These are phyloP conservation scores for Pseudonaja textilis DNA, from an alignment of 2,113 vertebrate genomes.

Conservation along the genomic window DNA sequence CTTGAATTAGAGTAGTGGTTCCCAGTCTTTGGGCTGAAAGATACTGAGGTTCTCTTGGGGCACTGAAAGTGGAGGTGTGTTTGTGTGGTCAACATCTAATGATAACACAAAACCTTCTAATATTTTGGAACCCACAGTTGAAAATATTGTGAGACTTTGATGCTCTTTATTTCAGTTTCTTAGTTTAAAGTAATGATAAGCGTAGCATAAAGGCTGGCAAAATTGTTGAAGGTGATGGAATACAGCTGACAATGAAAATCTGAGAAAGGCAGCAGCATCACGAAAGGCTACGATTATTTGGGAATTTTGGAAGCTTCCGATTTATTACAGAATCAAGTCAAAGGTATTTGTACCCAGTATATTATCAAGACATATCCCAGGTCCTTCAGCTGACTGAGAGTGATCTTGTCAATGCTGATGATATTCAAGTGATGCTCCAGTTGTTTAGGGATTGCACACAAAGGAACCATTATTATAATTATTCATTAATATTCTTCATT, in stretches of 20 bases:
- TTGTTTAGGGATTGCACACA: background rate
- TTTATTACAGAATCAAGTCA: background rate
- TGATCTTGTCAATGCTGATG: background rate
- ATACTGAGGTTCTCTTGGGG: background rate
- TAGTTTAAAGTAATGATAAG: background rate
- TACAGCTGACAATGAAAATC: background rate
- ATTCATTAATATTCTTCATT: background rate
- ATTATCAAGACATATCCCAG: background rate
- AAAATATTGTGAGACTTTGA: background rate
- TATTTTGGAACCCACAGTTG: background rate
- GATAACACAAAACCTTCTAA: background rate
- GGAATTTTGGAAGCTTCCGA: background rate
- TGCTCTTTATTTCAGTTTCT: background rate
- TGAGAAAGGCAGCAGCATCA: background rate
- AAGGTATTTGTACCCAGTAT: background rate
- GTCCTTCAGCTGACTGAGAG: background rate
- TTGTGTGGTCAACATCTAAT: background rate
- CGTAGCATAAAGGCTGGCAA: background rate
- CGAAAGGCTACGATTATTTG: background rate
- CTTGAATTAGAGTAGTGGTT: background rate
- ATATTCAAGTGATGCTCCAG: background rate
- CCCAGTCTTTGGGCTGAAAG: background rate
- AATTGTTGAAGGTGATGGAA: background rate
- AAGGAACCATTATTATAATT: background rate
- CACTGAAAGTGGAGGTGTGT: background rate